Conservation (phyloP, 2,797 vertebrate species). For the Leptoclinus maculatus region DNA sequence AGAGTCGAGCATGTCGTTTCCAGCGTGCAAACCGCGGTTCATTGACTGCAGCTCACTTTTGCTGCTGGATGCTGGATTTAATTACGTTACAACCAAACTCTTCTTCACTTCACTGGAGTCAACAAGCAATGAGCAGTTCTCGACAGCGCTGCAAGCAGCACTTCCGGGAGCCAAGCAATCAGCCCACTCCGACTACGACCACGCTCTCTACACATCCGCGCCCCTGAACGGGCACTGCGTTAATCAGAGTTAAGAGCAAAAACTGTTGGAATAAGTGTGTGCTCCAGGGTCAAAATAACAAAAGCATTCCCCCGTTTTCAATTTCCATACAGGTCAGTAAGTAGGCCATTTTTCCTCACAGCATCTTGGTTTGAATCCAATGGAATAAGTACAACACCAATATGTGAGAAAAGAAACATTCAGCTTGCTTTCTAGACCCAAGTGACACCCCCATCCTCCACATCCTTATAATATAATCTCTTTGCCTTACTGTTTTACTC, state of each 20-base stretch:
- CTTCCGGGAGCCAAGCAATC: background rate
- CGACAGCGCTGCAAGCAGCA: background rate
- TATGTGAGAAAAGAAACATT: conserved; percentile 23
- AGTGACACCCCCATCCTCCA: conserved; percentile 50
- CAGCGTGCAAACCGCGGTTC: background rate
- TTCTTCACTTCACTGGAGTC: background rate
- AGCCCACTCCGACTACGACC: background rate
- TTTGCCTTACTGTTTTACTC: conserved; percentile 64
- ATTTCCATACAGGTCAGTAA: conserved; percentile 21
- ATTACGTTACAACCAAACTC: background rate
- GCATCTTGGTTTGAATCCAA: conserved; percentile 18
- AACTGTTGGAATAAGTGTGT: conserved; percentile 7
- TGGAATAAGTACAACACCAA: conserved; percentile 2
- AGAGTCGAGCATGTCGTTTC: background rate
- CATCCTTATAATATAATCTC: conserved; percentile 53
- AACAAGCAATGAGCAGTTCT: background rate
- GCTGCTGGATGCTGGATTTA: background rate
- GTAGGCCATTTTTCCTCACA: conserved; percentile 8
- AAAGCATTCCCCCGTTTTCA: conserved; percentile 3
- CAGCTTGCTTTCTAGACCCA: conserved; percentile 20
- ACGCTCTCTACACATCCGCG: too few species aligned
- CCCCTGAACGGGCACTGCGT: too few species aligned
- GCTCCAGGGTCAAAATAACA: conserved; percentile 34
- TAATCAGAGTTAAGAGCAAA: conserved; percentile 28
- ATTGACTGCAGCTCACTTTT: background rate